These are phyloP conservation scores for Temnothorax unifasciatus DNA, from an alignment of 2,888 invertebrate species.

Conservation along the genomic window DNA sequence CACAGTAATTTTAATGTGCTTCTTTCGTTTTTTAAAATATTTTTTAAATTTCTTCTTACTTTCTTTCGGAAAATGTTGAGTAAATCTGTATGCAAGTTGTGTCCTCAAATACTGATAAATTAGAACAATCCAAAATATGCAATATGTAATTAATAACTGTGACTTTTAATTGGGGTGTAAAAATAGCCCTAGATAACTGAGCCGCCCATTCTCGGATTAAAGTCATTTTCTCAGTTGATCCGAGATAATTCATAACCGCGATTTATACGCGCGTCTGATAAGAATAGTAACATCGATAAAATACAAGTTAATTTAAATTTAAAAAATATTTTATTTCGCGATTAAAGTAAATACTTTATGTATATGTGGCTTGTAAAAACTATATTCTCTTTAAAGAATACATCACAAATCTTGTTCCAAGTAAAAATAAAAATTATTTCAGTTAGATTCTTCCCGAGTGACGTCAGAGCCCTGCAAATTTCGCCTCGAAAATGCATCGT, in stretches of 20 bases:
- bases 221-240: background rate
- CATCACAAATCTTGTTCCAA: background rate
- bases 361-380: background rate
- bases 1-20: no score
- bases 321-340: background rate
- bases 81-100: no score
- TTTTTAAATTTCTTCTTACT: no score
- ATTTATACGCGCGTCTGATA: background rate
- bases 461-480: background rate
- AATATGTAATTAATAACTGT: no score
- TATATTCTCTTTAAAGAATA: background rate
- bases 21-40: no score
- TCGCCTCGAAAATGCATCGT: background rate
- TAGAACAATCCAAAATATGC: no score
- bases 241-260: background rate
- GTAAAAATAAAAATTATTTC: background rate
- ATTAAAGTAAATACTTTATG: background rate
- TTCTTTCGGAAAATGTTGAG: no score
- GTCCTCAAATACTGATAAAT: no score
- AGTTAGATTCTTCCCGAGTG: background rate
- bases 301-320: background rate
- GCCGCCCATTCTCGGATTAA: background rate
- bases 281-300: background rate
- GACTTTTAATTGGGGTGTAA: no score
- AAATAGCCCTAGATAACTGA: no score